Percentiles rank a stretch among this genome's conserved stretches.
Evolutionary conservation across 2,888 invertebrate genomes (phyloP).

Genomic region (Steinernema scapterisci): DNA sequence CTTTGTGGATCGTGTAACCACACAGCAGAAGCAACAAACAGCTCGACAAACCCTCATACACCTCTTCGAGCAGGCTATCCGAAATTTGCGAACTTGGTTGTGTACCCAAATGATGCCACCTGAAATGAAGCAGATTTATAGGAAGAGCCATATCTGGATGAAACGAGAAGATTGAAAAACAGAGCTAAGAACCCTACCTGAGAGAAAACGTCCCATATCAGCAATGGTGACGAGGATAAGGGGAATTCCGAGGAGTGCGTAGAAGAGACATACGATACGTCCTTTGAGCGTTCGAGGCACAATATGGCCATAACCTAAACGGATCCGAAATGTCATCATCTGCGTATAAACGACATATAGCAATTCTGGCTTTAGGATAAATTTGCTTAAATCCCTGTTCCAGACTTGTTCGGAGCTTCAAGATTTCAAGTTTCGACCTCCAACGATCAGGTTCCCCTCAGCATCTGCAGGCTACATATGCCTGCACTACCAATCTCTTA

Average conservation of each 20-base stretch:
- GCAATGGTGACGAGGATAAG: slow-evolving; percentile 68
- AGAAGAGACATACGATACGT: slow-evolving; percentile 64
- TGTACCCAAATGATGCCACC: slow-evolving; percentile 65
- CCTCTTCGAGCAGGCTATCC: slow-evolving; percentile 43
- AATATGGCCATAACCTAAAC: slow-evolving; percentile 65
- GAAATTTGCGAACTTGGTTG: slow-evolving; percentile 52
- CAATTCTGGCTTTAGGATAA: too few species aligned
- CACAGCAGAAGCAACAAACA: slow-evolving; percentile 48
- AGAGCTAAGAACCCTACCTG: slow-evolving; percentile 55
- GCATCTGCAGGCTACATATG: too few species aligned
- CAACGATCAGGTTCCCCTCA: too few species aligned
- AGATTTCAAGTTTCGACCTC: too few species aligned
- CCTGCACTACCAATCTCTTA: too few species aligned
- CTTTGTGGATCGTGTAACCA: slow-evolving; percentile 38
- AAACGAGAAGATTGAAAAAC: slow-evolving; percentile 33
- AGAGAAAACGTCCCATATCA: slow-evolving; percentile 67
- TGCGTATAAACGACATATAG: too few species aligned
- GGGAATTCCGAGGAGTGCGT: slow-evolving; percentile 67
- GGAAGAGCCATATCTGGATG: too few species aligned
- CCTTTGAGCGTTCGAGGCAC: slow-evolving; percentile 67
- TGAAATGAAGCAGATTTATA: too few species aligned
- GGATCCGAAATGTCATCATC: too few species aligned
- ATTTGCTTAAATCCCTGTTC: too few species aligned
- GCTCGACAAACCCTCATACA: slow-evolving; percentile 45
- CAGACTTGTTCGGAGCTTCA: too few species aligned